Evolutionary conservation across 2,113 vertebrate species (phyloP), one percentile per base, ranked within the genome.

Genomic region (Spilogale gracilis): DNA sequence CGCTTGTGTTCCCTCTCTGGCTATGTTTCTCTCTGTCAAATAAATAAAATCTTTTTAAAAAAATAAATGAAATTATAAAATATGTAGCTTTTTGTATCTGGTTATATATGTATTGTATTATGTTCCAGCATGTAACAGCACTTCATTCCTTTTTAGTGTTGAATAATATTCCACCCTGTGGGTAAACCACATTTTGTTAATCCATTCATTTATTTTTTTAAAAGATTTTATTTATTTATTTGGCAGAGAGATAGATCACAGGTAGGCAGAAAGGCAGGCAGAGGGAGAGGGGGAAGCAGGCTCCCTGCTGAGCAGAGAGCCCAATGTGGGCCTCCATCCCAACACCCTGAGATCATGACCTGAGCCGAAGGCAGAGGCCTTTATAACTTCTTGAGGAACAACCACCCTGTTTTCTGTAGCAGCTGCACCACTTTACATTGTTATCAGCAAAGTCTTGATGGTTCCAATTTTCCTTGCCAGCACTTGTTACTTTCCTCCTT

Each of bases 71-170:
- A 87, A 38, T 85, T n/a, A 60, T 21, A 30, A 23, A 43, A 54
- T 74, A 89, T 43, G 65, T 88, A 73, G 23, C 60, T 38, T 90
- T 91, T 65, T 80, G 21, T 83, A 32, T 94, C 52, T 69, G 65
- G 65, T 69, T 18, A n/a, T n/a, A 9, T 69, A n/a, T 69, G 16
- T 69, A n/a, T 69, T 43, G 2, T 63, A n/a, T 69, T 43, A 2
- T 56, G n/a, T 30, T 97, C 21, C 69, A 30, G 54, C 54, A n/a
- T 61, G 27, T 61, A 54, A 52, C 12, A 71, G 27, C 54, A 63
- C 12, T 85, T 94, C 25, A 78, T 86, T 74, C n/a, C n/a, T 91
- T 84, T 91, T 97, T 43, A 52, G 67, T 27, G 60, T 45, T 78
- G 25, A 58, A 17, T 14, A 89, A 60, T 32, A 85, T 5, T 96